Base-by-base conservation (phyloP, 1,140 invertebrate species). In the Brachionus sp. region DNA sequence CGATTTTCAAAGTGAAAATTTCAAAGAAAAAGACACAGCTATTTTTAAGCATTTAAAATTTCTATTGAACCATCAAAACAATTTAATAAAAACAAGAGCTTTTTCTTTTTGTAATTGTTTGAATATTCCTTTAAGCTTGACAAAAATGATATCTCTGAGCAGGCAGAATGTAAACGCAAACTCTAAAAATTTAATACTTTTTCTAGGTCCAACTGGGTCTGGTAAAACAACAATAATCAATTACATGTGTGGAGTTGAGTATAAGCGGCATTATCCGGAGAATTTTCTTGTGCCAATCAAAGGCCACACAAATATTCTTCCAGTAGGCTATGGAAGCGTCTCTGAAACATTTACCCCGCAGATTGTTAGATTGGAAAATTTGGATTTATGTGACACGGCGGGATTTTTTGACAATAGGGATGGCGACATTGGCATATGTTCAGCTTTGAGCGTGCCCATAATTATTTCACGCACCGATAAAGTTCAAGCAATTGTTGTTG, bases 401-500 rank as follows among this genome's bases (percentile, higher is more conserved):
- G 53, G 53, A 1, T 57, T 57, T 57, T 57, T 57, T 57, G 53
- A 57, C 53, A 57, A 57, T 57, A 57, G 53, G 16, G 53, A 57
- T 1, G 53, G 7, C 16, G 53, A 57, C 16, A 57, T 57, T 57
- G 53, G 53, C 6, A 57, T 57, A 6, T 57, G 53, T 57, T 57
- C 53, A 57, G 53, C 53, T 57, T 57, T 57, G 16, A 57, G 53
- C 16, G 2, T 57, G 1, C 53, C 53, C 1, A 57, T 57, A 3
- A 57, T 57, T 57, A 19, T 57, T 57, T 57, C 53, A 57, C 53
- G 16, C 16, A 13, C 53, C 16, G 16, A 57, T 13, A 57, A 57
- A 57, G 53, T 57, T 25, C 53, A 57, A 57, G 53, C 53, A 57
- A 57, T 57, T 57, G 53, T 57, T 57, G 53, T 57, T 57, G 53